Percentiles rank a stretch among this genome's conserved stretches.
These are phyloP conservation scores for Oreochromis grahami DNA, from an alignment of 2,797 vertebrate genomes.

Conservation along the genomic window DNA sequence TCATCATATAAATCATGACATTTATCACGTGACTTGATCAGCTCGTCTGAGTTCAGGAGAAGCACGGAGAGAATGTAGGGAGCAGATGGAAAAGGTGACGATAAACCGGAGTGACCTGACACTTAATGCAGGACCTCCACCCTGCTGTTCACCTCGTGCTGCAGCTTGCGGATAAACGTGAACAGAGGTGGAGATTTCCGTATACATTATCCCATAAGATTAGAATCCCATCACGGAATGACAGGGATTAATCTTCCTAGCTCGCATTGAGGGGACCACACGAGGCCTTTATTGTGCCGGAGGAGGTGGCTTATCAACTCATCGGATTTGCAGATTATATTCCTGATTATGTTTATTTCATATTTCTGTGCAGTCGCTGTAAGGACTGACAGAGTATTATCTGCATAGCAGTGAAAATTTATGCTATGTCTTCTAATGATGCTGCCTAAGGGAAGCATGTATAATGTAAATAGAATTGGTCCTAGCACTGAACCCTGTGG, in stretches of 20 bases:
- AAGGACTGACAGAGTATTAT: neutral
- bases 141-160: neutral
- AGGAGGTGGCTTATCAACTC: neutral
- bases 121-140: neutral
- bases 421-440: neutral
- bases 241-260: neutral
- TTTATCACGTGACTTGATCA: neutral
- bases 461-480: no score
- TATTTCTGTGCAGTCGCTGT: neutral
- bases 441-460: neutral
- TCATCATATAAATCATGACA: neutral
- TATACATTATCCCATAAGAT: neutral
- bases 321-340: neutral
- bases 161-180: neutral
- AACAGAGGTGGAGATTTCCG: neutral
- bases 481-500: no score
- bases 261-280: neutral
- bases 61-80: neutral
- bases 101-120: neutral
- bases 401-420: fast-evolving
- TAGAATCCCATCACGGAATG: neutral
- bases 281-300: neutral
- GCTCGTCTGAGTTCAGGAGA: neutral
- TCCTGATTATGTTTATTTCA: neutral
- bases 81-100: neutral